phyloP scores from a whole-genome alignment of 2,113 vertebrate species.

The Saccopteryx bilineata region DNA sequence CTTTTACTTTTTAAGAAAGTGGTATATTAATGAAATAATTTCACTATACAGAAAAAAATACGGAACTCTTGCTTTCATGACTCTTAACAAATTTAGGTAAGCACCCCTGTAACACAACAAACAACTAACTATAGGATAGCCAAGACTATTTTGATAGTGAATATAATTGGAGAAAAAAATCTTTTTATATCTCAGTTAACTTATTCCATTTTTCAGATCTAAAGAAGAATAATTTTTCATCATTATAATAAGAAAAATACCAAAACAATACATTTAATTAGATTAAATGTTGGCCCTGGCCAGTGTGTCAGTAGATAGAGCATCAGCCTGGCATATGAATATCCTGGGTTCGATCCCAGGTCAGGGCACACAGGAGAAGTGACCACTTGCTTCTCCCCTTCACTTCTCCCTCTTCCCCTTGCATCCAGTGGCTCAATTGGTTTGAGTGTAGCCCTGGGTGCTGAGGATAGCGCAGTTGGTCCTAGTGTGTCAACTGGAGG shows the following conservation, averaged over 20 bases:
- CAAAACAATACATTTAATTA: background rate
- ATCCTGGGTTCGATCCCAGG: no score
- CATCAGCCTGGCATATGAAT: no score
- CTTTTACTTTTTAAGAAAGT: conserved; percentile 38
- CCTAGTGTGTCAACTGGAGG: no score
- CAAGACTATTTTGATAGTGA: background rate
- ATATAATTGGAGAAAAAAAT: background rate
- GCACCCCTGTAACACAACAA: background rate
- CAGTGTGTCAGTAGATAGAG: no score
- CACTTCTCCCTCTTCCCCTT: no score
- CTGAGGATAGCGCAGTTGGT: no score
- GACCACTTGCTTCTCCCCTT: no score
- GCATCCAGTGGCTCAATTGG: no score
- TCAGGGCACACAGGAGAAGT: no score
- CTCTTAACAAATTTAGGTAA: background rate
- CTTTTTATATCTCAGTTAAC: background rate
- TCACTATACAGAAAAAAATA: background rate
- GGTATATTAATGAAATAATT: conserved; percentile 12
- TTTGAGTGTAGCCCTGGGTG: no score
- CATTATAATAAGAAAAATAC: background rate
- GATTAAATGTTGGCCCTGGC: background rate
- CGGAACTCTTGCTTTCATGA: background rate
- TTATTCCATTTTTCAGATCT: conserved; percentile 20
- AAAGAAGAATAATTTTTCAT: background rate
- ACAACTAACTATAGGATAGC: background rate